Base-by-base conservation (phyloP, 2,888 invertebrate species). In the Pheosia tremula region DNA sequence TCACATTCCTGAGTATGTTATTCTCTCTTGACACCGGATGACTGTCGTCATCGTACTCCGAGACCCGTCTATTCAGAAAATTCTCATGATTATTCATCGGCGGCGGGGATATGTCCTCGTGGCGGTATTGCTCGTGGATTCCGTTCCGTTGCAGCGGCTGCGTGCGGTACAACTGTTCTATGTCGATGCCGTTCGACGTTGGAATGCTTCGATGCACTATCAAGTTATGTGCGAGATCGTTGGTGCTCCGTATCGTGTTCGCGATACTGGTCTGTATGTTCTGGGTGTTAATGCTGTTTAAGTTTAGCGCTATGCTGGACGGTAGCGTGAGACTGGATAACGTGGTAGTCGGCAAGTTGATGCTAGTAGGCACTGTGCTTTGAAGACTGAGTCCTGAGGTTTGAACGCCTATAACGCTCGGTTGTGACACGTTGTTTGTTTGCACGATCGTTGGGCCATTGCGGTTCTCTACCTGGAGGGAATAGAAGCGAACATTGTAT, bases 1-100 rank as follows among this genome's bases (percentile, higher is more conserved):
- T 79, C 53, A 82, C 77, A 57, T 79, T 85, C 59, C 87, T 80
- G 59, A 85, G 78, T 45, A 86, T 78, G 62, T 82, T 82, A 24
- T 75, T 78, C 49, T 86, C 86, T 60, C 83, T 82, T 65, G 85
- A 81, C 55, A 84, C 79, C 37, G 82, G 76, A 61, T 84, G 86
- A 11, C 90, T 91, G 41, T 91, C 90, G 4, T 91, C 91, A n/a
- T 92, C 90, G 68, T 91, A 91, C 67, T 90, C 91, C 82, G 86
- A 84, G 80, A 85, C 85, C 78, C 91, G 77, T 81, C 90, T 84
- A 78, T 83, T 86, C 70, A 84, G 81, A 84, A 90, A 91, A 84
- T 84, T 87, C 69, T 90, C 89, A 79, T 86, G 85, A 55, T 83
- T 88, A 64, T 87, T 87, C 59, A 86, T 54, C 0, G 88, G 85